These are phyloP conservation scores for Typhlomys cinereus DNA, from an alignment of 2,113 vertebrate species.

Conservation along the genomic window DNA sequence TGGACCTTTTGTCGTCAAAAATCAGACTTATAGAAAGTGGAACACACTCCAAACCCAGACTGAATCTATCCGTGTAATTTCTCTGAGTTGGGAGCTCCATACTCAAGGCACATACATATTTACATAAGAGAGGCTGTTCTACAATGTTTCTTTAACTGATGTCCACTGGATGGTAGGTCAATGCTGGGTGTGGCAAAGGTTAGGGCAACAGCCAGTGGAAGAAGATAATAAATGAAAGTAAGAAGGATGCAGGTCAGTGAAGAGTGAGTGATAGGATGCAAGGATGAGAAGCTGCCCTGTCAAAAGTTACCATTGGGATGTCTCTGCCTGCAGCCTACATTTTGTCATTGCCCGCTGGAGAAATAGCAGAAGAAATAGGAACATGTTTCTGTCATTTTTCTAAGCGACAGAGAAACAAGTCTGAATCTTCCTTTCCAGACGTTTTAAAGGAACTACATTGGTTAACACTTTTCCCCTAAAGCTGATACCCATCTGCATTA, in stretches of 20 bases:
- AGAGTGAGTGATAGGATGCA: background rate
- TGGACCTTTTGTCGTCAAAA: background rate
- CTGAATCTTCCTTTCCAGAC: background rate
- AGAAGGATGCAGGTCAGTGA: background rate
- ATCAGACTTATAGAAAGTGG: background rate
- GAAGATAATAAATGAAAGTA: background rate
- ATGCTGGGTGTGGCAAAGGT: background rate
- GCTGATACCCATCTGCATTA: background rate
- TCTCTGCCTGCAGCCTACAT: background rate
- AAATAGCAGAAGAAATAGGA: slow-evolving; percentile 39
- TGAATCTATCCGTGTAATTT: background rate
- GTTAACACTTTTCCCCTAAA: slow-evolving; percentile 13
- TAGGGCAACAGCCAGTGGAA: background rate
- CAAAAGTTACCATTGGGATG: background rate
- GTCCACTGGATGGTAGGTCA: background rate
- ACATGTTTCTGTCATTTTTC: slow-evolving; percentile 48
- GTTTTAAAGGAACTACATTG: slow-evolving; percentile 40
- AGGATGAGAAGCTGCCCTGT: slow-evolving; percentile 14
- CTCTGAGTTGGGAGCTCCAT: background rate
- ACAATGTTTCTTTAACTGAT: background rate
- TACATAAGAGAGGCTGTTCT: background rate
- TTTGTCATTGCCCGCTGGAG: slow-evolving; percentile 18
- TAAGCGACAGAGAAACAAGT: slow-evolving; percentile 53
- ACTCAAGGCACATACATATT: background rate
- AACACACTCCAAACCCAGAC: background rate